These are phyloP conservation scores for Caenorhabditis sinica DNA, from an alignment of 2,888 invertebrate species.

Conservation along the genomic window DNA sequence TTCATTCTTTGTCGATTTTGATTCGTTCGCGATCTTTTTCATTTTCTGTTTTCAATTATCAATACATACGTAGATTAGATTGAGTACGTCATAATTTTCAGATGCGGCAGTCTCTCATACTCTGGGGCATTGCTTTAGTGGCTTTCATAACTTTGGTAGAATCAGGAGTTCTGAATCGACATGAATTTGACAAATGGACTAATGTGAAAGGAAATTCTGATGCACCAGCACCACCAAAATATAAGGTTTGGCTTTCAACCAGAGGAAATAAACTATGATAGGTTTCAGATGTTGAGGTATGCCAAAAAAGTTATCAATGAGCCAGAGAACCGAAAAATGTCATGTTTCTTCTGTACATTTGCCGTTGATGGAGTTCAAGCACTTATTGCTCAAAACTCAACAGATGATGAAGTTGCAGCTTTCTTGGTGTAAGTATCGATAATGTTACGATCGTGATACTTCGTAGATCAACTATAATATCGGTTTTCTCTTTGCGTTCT, in stretches of 20 bases:
- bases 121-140: conserved; percentile 21
- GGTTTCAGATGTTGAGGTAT: conserved; percentile 69
- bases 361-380: conserved; percentile 73
- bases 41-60: neutral
- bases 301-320: conserved; percentile 64
- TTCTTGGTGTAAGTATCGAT: conserved; percentile 68
- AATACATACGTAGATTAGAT: neutral
- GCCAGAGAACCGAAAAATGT: conserved; percentile 67
- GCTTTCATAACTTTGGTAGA: conserved; percentile 19
- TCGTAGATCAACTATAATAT: too few species aligned
- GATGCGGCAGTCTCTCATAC: conserved; percentile 59
- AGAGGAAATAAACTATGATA: neutral
- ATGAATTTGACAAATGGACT: conserved; percentile 59
- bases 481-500: too few species aligned
- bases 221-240: conserved; percentile 61
- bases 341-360: conserved; percentile 74
- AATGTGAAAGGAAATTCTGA: conserved; percentile 27
- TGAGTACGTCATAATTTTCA: too few species aligned
- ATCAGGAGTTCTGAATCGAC: conserved; percentile 38
- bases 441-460: too few species aligned
- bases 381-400: conserved; percentile 65
- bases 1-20: neutral
- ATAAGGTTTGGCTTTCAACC: conserved; percentile 40
- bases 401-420: conserved; percentile 74
- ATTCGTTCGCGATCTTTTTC: conserved; percentile 13